Evolutionary conservation across 2,888 invertebrate species (phyloP).

Genomic region (Mythimna lalbum): DNA sequence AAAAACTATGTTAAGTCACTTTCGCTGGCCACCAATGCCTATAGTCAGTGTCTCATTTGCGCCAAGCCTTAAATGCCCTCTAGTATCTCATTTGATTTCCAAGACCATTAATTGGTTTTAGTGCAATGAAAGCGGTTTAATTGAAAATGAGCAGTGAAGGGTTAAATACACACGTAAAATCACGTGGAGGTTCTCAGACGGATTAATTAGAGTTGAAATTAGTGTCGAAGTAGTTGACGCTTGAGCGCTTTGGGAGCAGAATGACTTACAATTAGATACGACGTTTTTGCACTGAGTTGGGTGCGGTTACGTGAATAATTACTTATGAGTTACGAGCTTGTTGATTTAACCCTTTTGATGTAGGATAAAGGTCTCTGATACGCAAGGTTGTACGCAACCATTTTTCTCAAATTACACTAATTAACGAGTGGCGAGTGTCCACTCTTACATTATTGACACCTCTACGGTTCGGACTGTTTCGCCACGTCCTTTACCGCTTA

Average conservation of each 20-base stretch:
- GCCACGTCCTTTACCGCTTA: too few species aligned
- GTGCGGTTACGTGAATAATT: neutral
- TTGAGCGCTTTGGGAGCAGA: slow-evolving; percentile 24
- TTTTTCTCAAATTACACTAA: neutral
- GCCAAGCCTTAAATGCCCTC: slow-evolving; percentile 21
- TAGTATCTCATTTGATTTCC: slow-evolving; percentile 45
- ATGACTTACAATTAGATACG: neutral
- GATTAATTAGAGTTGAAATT: slow-evolving; percentile 48
- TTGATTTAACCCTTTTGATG: slow-evolving; percentile 4
- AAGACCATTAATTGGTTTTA: slow-evolving; percentile 61
- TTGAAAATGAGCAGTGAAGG: slow-evolving; percentile 53
- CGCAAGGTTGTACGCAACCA: neutral
- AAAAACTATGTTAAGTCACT: too few species aligned
- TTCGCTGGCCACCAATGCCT: too few species aligned
- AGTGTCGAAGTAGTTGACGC: slow-evolving; percentile 18
- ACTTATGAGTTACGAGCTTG: slow-evolving; percentile 6
- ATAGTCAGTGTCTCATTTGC: too few species aligned
- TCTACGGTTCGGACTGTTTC: too few species aligned
- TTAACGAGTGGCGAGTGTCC: too few species aligned
- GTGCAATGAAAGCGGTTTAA: slow-evolving; percentile 58
- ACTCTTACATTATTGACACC: too few species aligned
- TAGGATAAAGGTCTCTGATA: neutral
- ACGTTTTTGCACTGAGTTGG: slow-evolving; percentile 9
- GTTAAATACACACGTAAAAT: slow-evolving; percentile 55
- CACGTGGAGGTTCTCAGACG: slow-evolving; percentile 35